Evolutionary conservation across 2,113 vertebrate genomes (phyloP).

Genomic region (Centropristis striata): DNA sequence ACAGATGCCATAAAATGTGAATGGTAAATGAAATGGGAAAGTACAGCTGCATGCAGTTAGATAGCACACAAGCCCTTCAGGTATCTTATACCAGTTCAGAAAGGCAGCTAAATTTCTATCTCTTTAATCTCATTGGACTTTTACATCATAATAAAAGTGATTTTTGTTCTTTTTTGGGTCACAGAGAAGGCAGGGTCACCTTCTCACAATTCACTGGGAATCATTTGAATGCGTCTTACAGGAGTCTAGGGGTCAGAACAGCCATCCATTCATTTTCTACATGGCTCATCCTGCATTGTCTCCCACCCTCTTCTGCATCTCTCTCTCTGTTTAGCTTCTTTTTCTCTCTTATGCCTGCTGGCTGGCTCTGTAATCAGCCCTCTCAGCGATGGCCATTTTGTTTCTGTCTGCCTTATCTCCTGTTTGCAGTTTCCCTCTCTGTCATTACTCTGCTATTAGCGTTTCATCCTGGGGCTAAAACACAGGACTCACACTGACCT

Average conservation of each 20-base stretch:
- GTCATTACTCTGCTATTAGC: constrained; percentile 79
- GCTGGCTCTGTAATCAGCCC: constrained; percentile 65
- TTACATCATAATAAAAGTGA: not conserved
- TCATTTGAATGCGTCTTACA: not conserved
- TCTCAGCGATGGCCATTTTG: constrained; percentile 67
- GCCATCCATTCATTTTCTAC: constrained; percentile 7
- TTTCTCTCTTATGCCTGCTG: constrained; percentile 19
- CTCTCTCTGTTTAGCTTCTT: constrained; percentile 6
- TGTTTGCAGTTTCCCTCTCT: constrained; percentile 74
- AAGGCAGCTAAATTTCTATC: not conserved
- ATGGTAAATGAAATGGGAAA: constrained; percentile 2
- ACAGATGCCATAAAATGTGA: not conserved
- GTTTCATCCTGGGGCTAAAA: constrained; percentile 69
- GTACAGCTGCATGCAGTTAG: not conserved
- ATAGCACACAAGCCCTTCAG: not conserved
- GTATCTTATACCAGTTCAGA: not conserved
- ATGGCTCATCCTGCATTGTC: constrained; percentile 2
- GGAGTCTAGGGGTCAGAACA: constrained; percentile 22
- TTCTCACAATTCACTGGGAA: not conserved
- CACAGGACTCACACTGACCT: constrained; percentile 70
- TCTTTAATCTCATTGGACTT: not conserved
- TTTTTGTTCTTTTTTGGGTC: not conserved
- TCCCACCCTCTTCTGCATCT: not conserved
- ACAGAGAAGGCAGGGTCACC: not conserved
- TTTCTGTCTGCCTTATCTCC: constrained; percentile 71